phyloP scores from a whole-genome alignment of 2,113 vertebrate species.

The Bufo gargarizans region DNA sequence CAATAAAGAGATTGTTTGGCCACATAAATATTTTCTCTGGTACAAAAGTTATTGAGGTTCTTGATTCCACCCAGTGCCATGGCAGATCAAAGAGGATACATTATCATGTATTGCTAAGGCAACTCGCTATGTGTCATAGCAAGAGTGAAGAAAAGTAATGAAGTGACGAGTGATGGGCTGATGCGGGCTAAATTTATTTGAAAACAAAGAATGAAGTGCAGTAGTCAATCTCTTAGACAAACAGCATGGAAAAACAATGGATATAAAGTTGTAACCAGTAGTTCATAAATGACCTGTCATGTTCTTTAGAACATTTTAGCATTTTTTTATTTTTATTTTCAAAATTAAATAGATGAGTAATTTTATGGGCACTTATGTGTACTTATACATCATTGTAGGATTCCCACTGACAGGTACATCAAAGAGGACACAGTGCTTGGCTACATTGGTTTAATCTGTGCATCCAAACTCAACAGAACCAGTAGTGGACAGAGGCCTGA shows the following conservation, averaged over 20 bases:
- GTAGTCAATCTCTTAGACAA: not conserved
- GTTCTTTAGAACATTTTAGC: not conserved
- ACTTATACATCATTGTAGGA: no score
- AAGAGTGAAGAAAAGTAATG: conserved; percentile 35
- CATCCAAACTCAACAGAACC: no score
- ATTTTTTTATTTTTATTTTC: not conserved
- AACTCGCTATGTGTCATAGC: conserved; percentile 36
- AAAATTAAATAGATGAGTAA: not conserved
- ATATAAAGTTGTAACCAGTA: not conserved
- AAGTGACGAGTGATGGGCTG: conserved; percentile 28
- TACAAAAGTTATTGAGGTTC: conserved; percentile 20
- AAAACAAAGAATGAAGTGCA: not conserved
- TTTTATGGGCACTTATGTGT: not conserved
- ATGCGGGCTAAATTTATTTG: conserved; percentile 2
- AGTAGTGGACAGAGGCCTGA: no score
- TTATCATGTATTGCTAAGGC: conserved; percentile 21
- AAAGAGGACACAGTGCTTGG: no score
- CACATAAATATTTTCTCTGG: conserved; percentile 9
- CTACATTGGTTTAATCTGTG: no score
- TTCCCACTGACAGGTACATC: no score
- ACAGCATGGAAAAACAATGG: not conserved
- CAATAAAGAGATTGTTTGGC: not conserved
- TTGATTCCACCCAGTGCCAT: conserved; percentile 5
- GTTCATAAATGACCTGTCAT: not conserved
- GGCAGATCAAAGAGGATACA: conserved; percentile 23